Conservation (phyloP, 2,888 invertebrate genomes). For the Dryobota labecula region DNA sequence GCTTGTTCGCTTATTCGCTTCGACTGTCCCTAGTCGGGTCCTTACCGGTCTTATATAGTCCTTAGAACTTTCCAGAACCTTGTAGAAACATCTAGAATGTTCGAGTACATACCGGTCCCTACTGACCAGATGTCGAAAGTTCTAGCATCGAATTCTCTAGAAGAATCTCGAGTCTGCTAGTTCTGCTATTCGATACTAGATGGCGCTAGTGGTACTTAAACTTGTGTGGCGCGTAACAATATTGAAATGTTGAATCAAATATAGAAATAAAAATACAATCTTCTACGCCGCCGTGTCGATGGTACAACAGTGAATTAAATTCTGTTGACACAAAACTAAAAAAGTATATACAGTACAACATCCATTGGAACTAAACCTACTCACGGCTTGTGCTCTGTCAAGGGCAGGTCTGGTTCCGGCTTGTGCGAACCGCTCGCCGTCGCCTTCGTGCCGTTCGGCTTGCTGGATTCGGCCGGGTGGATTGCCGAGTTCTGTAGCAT, state of each 20-base stretch:
- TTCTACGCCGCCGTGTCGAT: neutral
- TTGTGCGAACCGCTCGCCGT: slow-evolving; percentile 31
- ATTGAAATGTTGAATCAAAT: neutral
- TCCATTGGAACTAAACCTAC: slow-evolving; percentile 88
- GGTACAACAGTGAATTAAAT: neutral
- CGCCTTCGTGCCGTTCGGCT: slow-evolving; percentile 67
- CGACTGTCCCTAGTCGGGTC: no score
- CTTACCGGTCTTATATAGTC: no score
- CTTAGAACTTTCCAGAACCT: no score
- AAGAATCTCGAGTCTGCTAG: no score
- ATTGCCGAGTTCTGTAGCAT: slow-evolving; percentile 72
- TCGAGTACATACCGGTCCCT: no score
- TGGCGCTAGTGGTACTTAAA: no score
- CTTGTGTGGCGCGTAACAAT: no score
- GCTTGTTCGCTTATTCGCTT: no score
- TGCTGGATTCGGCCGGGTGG: slow-evolving; percentile 58
- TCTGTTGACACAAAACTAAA: neutral
- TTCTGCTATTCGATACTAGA: no score
- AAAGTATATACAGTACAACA: slow-evolving; percentile 68
- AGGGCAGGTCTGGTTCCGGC: neutral
- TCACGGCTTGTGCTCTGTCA: slow-evolving; percentile 80
- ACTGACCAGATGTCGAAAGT: no score
- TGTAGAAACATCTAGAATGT: no score
- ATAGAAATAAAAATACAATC: neutral
- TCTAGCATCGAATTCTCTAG: no score